These are phyloP conservation scores for Drosophila takahashii DNA, from an alignment of 1,140 invertebrate species.

Conservation along the genomic window DNA sequence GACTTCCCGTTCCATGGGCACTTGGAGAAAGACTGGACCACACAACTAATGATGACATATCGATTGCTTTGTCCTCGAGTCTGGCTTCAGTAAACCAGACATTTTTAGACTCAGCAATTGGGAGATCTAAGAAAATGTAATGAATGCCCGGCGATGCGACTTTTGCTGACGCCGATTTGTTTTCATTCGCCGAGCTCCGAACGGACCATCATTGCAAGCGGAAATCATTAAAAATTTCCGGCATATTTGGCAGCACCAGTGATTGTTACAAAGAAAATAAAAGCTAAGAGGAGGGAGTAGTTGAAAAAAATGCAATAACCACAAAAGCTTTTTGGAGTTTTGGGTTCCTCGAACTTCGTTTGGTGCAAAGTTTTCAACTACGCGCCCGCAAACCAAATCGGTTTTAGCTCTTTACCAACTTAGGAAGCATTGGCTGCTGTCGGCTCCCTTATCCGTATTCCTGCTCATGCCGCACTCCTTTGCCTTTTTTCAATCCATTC, in stretches of 20 bases:
- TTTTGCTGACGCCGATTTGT: constrained; percentile 72
- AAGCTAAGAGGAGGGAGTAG: constrained; percentile 19
- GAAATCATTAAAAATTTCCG: constrained; percentile 79
- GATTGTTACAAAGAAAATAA: constrained; percentile 12
- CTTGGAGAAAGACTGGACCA: not conserved
- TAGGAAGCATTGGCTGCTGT: constrained; percentile 39
- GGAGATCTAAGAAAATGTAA: constrained; percentile 33
- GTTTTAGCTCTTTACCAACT: constrained; percentile 65
- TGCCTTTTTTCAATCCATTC: constrained; percentile 5
- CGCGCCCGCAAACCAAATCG: constrained; percentile 48
- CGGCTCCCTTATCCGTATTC: constrained; percentile 20
- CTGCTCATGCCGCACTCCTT: constrained; percentile 44
- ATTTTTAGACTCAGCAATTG: constrained; percentile 3
- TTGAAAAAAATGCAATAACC: constrained; percentile 61
- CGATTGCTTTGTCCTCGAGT: constrained; percentile 53
- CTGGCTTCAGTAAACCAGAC: constrained; percentile 7
- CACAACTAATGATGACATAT: constrained; percentile 69
- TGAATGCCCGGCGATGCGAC: constrained; percentile 49
- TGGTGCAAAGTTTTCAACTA: constrained; percentile 34
- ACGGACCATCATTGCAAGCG: constrained; percentile 32
- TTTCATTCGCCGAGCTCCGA: constrained; percentile 42
- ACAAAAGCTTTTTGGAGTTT: constrained; percentile 68
- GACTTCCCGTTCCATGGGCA: not conserved
- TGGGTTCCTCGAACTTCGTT: constrained; percentile 8
- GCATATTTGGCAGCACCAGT: constrained; percentile 58